Conservation (phyloP, 2,113 vertebrate genomes). For the Sinosuthora webbiana region DNA sequence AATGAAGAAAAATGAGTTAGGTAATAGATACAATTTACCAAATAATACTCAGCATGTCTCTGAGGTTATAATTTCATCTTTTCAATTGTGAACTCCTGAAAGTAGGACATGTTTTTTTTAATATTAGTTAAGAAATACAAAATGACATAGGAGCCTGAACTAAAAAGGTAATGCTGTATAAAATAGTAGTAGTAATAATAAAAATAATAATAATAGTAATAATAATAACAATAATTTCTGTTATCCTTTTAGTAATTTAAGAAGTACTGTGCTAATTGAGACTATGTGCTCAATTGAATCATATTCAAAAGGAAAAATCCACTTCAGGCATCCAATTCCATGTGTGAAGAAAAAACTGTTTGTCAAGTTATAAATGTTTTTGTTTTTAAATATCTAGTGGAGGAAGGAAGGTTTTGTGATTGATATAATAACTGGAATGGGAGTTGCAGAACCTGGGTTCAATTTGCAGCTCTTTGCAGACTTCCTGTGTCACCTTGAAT, state of each 20-base stretch:
- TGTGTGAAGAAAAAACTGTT: neutral
- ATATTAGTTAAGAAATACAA: neutral
- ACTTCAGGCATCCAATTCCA: neutral
- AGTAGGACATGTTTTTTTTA: neutral
- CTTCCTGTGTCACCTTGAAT: conserved; percentile 54
- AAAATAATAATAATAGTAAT: neutral
- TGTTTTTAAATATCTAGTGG: neutral
- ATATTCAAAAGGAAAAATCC: neutral
- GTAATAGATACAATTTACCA: neutral
- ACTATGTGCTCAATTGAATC: neutral
- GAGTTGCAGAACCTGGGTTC: conserved; percentile 54
- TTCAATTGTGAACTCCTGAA: neutral
- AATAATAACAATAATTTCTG: neutral
- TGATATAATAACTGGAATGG: conserved; percentile 34
- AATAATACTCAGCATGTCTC: neutral
- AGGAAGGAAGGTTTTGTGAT: conserved; percentile 51
- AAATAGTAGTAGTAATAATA: neutral
- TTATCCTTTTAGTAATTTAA: neutral
- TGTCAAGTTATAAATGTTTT: neutral
- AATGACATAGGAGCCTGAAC: neutral
- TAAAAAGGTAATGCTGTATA: neutral
- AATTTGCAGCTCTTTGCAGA: conserved; percentile 47
- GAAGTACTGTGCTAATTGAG: neutral
- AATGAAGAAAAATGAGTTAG: neutral
- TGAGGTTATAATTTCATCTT: neutral